Conservation (phyloP, 2,797 vertebrate species). For the Novumbra hubbsi region DNA sequence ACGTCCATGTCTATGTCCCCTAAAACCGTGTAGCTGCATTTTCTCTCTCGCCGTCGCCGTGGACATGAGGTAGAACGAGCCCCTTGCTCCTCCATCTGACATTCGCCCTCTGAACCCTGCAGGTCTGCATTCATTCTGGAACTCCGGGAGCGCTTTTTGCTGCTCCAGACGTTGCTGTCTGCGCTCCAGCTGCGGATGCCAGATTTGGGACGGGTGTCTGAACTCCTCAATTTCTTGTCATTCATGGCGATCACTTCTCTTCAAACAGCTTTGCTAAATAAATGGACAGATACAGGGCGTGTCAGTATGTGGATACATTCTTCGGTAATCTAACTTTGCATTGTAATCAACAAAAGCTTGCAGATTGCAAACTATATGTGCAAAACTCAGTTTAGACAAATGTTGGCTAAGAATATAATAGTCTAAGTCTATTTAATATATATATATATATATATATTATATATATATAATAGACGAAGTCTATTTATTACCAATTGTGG, state of each 20-base stretch:
- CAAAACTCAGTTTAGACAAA: not conserved
- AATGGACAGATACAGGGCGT: conserved; percentile 6
- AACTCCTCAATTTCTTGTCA: conserved; percentile 74
- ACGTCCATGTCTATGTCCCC: conserved; percentile 80
- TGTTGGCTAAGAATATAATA: not conserved
- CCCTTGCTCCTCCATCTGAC: conserved; percentile 52
- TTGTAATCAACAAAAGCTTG: conserved; percentile 4
- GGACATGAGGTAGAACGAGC: conserved; percentile 68
- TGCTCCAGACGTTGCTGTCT: conserved; percentile 90
- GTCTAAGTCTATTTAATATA: too few species aligned
- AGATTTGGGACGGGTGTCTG: conserved; percentile 87
- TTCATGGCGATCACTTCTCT: conserved; percentile 58
- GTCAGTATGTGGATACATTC: not conserved
- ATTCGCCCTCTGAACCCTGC: conserved; percentile 56
- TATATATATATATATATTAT: too few species aligned
- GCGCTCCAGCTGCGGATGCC: conserved; percentile 87
- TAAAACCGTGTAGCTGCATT: conserved; percentile 82
- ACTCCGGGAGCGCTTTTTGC: conserved; percentile 89
- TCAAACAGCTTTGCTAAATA: conserved; percentile 18
- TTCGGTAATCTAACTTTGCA: not conserved
- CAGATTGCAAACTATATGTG: not conserved
- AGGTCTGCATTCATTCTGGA: conserved; percentile 73
- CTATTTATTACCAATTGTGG: not conserved
- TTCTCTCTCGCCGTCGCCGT: conserved; percentile 82
- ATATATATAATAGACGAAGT: too few species aligned